phyloP scores from a whole-genome alignment of 2,888 invertebrate genomes.

The Minunthozetes semirufus region DNA sequence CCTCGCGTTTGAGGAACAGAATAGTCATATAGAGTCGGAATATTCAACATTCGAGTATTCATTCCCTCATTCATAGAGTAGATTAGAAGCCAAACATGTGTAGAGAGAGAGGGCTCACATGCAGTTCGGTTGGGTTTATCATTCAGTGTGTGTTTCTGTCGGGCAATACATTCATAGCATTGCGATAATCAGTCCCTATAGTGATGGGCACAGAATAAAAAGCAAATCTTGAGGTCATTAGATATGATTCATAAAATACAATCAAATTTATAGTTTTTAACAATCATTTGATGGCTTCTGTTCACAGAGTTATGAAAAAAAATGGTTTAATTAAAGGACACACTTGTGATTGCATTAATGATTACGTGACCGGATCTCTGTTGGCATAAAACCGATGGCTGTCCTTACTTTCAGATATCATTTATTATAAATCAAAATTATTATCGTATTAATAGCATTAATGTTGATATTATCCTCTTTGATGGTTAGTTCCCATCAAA shows the following conservation, averaged over 20 bases:
- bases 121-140: no score
- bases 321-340: slow-evolving; percentile 26
- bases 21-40: no score
- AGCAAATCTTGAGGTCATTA: neutral
- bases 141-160: neutral
- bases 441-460: slow-evolving; percentile 29
- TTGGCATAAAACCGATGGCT: neutral
- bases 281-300: neutral
- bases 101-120: no score
- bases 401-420: neutral
- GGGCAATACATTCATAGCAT: neutral
- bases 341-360: slow-evolving; percentile 19
- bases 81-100: no score
- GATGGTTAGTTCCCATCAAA: slow-evolving; percentile 20
- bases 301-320: neutral
- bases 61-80: no score
- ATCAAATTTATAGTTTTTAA: neutral
- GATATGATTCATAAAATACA: slow-evolving; percentile 15
- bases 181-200: neutral
- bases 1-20: no score
- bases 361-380: slow-evolving; percentile 22
- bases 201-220: neutral
- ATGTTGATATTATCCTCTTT: slow-evolving; percentile 24
- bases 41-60: no score
- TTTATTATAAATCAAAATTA: slow-evolving; percentile 31